Evolutionary conservation across 2,797 vertebrate genomes (phyloP), one percentile per base, ranked within the genome.

Genomic region (Poeciliopsis gracilis): DNA sequence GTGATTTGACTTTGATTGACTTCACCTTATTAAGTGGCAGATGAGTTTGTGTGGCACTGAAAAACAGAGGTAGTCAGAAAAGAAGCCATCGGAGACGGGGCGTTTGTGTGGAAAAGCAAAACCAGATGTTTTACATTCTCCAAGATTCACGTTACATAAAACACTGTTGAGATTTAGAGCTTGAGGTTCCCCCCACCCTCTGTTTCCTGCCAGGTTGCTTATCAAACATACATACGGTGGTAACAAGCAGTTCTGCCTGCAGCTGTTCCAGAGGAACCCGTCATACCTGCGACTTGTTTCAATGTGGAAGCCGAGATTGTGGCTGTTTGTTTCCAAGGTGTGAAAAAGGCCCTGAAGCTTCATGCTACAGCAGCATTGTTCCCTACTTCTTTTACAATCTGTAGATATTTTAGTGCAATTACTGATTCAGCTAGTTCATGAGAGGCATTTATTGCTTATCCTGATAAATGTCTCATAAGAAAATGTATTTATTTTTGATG

Each of bases 151-250:
- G 20, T 71, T 16, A 77, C 80, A 7, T 36, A 13, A 79, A 84
- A 85, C 25, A 41, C 76, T 83, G 76, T 36, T 4, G 71, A 66
- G 47, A 51, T 75, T 73, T 80, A 23, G 49, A 70, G 41, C 49
- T 83, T 18, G 18, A 59, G 25, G 49, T 69, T 55, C 1, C 7
- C 7, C 38, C 38, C 7, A 1, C 0, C 38, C 38, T 1, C 38
- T 23, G 51, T 57, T 45, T 36, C 46, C 70, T 43, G 28, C 81
- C 78, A 81, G 43, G 77, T 79, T 78, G 66, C 75, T 81, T 85
- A 80, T 84, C 76, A 77, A 89, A 84, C 81, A 87, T 78, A 72
- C 46, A 80, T 38, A 45, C 33, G 23, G 53, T 72, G 28, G 69
- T 75, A 69, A 82, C 77, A 80, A 38, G 45, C 25, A 12, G 41